A percentile compares a stretch with the other conserved stretches of the same genome.
Evolutionary conservation across 2,113 vertebrate genomes (phyloP).

Genomic region (Takifugu flavidus): DNA sequence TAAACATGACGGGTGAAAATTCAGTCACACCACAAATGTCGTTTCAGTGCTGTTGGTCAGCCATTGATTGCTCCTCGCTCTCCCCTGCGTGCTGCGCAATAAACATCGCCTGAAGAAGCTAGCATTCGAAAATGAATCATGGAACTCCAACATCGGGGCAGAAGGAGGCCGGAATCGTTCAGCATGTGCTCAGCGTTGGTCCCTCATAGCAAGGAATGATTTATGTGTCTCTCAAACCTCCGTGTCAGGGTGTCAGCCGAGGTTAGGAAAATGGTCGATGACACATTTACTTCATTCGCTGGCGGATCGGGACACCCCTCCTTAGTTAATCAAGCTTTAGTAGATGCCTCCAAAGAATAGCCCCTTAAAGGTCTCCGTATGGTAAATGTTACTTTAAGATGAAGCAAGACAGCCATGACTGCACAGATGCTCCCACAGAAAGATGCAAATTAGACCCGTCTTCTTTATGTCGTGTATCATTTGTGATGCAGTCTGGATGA

Average conservation of each 20-base stretch:
- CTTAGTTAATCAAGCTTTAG: conserved; percentile 55
- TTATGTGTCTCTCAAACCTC: conserved; percentile 59
- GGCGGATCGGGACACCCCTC: conserved; percentile 38
- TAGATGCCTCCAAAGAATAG: conserved; percentile 19
- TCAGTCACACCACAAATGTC: neutral
- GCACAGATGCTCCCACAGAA: conserved; percentile 13
- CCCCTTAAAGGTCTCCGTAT: conserved; percentile 15
- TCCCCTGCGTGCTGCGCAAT: neutral
- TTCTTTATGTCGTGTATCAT: conserved; percentile 22
- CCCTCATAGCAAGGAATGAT: conserved; percentile 54
- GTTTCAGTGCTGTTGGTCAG: neutral
- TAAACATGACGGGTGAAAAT: too few relatives aligned
- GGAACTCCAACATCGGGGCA: neutral
- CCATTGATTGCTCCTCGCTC: neutral
- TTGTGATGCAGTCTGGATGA: conserved; percentile 13
- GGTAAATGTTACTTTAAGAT: conserved; percentile 4
- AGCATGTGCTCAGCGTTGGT: conserved; percentile 22
- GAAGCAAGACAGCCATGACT: too few relatives aligned
- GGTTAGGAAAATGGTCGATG: conserved; percentile 63
- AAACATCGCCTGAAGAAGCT: neutral
- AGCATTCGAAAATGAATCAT: neutral
- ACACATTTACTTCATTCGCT: conserved; percentile 67
- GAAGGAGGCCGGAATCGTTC: neutral
- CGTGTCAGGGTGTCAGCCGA: conserved; percentile 75
- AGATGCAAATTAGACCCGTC: conserved; percentile 27